Evolutionary conservation across 2,888 invertebrate genomes (phyloP).

Genomic region (Cloeon dipterum): DNA sequence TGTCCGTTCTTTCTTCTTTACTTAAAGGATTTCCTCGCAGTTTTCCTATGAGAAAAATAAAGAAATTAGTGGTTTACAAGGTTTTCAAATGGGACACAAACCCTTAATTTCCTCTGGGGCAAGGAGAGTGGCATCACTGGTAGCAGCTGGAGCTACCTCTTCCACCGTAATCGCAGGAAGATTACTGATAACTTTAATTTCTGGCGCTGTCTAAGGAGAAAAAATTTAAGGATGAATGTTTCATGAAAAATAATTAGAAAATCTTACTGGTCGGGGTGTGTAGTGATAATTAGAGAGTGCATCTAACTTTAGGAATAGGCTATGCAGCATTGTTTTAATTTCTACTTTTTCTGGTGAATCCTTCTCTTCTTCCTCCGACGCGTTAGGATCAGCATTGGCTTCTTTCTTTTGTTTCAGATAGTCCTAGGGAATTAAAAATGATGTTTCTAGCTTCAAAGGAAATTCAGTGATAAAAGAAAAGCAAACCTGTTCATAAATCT

Average conservation of each 20-base stretch:
- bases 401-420: slow-evolving; percentile 43
- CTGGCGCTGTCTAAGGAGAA: slow-evolving; percentile 49
- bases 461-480: background rate
- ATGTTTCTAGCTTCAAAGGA: background rate
- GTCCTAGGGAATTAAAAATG: slow-evolving; percentile 22
- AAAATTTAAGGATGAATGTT: slow-evolving; percentile 5
- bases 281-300: slow-evolving; percentile 86
- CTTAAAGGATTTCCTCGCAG: slow-evolving; percentile 31
- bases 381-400: slow-evolving; percentile 27
- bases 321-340: slow-evolving; percentile 47
- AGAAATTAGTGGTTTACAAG: too few species aligned
- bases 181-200: slow-evolving; percentile 76
- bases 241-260: slow-evolving; percentile 5
- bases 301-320: slow-evolving; percentile 67
- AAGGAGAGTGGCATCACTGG: slow-evolving; percentile 58
- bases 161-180: slow-evolving; percentile 81
- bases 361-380: slow-evolving; percentile 28
- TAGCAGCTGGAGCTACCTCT: slow-evolving; percentile 81
- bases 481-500: slow-evolving; percentile 64
- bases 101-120: slow-evolving; percentile 82
- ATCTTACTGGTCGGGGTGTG: slow-evolving; percentile 53
- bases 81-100: too few species aligned
- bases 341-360: slow-evolving; percentile 51
- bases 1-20: slow-evolving; percentile 55
- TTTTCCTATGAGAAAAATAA: slow-evolving; percentile 16